Base-by-base conservation (phyloP, 2,797 vertebrate species). In the Lagocephalus sceleratus region DNA sequence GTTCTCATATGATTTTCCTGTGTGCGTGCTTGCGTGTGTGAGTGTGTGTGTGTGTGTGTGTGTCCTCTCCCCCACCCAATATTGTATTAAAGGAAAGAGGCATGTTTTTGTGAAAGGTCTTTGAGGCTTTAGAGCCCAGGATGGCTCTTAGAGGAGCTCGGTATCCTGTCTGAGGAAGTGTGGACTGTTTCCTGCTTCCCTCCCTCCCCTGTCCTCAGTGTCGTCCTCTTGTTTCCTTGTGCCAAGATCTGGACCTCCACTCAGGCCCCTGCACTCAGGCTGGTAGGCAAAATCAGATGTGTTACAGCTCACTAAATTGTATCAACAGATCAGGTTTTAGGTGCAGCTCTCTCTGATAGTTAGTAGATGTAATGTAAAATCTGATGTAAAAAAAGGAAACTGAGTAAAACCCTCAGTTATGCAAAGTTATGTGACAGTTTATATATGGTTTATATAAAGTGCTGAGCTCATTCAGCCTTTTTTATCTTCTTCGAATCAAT, bases 101-200 rank as follows among this genome's bases (percentile, higher is more conserved):
- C 49, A 53, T 78, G 74, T 78, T 73, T 79, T 50, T 68, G 72
- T 71, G 63, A 52, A 22, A 78, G 66, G 63, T 56, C 73, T 85
- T 75, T 78, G 66, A 86, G 79, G 66, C 73, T 21, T 59, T 65
- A 60, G 72, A 86, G 71, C 88, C 70, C 89, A 90, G 87, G 88
- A 89, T 87, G 83, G 83, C 81, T 85, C 79, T 77, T 81, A 66
- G 84, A 89, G 81, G 63, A 85, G 71, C 70, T 35, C 41, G 20
- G 82, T 82, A 87, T 92, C 90, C 90, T 91, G 89, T 76, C 75
- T 70, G 71, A 90, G 90, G 88, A 92, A 89, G 71, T 77, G 73
- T 67, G 82, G 59, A 71, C 78, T 57, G 67, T 82, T 90, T 90
- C 90, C 89, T 86, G 82, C 56, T 63, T 66, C 75, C 63, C 55